Evolutionary conservation across 1,140 invertebrate species (phyloP), one percentile per base, ranked within the genome.

Genomic region (Camponotus vicinus): DNA sequence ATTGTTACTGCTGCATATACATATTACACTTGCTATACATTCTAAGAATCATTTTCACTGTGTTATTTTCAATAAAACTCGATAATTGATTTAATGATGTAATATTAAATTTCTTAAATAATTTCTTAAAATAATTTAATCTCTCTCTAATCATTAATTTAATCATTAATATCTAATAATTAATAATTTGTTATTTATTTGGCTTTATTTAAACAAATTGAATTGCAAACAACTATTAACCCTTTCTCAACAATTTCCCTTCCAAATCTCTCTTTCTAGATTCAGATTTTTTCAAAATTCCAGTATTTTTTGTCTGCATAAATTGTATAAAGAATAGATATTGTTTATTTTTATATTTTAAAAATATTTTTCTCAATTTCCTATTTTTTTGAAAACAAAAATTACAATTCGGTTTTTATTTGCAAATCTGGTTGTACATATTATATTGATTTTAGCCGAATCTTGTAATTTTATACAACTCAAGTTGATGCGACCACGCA

Each of bases 101-200:
- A 37, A 80, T 80, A 80, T 80, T 70, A 80, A 80, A 80, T 80
- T 70, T 70, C 78, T 57, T 70, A 32, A 27, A 42, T 70, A 70
- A 80, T 21, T 70, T 70, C 0, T 27, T 27, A 27, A 27, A 27
- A 27, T 27, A 27, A 27, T 27, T 59, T 70, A 32, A 40, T 59
- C 21, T 27, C 2, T 27, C 2, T 70, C n/a, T 32, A 70, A 21
- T 80, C 45, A 67, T 55, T 80, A 27, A 80, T 69, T 79, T 9
- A 37, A 4, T 2, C 11, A 21, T 80, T 15, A 27, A 34, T 49
- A n/a, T 11, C 11, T 34, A 49, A 45, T 40, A n/a, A 78, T 4
- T 45, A 45, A 57, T 57, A 73, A 73, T 75, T 73, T 55, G 27
- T 52, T 21, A 21, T n/a, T 57, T 18, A 8, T 0, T 49, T 49